Conservation (phyloP, 2,888 invertebrate genomes). For the Euzophera pinguis region DNA sequence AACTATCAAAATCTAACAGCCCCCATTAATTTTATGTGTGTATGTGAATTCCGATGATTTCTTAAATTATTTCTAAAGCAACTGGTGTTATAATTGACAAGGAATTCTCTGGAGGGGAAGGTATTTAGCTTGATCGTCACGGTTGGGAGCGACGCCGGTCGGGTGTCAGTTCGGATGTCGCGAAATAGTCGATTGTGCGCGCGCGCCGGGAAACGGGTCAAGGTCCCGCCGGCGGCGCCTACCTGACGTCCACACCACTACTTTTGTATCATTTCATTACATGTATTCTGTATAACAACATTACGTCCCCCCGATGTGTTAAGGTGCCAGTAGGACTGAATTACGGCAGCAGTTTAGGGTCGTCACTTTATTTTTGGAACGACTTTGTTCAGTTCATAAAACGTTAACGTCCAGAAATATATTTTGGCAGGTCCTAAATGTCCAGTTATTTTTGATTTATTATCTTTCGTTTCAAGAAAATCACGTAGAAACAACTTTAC, state of each 20-base stretch:
- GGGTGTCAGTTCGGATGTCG: constrained; percentile 56
- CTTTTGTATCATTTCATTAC: constrained; percentile 33
- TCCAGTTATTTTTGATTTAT: background rate
- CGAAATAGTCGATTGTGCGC: constrained; percentile 64
- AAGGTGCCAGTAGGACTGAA: constrained; percentile 11
- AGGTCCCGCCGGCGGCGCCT: constrained; percentile 61
- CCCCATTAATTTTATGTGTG: no score
- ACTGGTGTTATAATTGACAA: no score
- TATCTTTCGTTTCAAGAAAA: constrained; percentile 23
- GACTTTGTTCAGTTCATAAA: background rate
- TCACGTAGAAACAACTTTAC: constrained; percentile 12
- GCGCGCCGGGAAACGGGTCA: constrained; percentile 58
- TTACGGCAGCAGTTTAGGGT: background rate
- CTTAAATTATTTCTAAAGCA: no score
- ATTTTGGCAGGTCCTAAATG: background rate
- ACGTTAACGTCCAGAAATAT: background rate
- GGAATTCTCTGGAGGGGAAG: background rate
- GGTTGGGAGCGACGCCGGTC: constrained; percentile 18
- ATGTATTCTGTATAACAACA: constrained; percentile 14
- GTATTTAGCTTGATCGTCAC: background rate
- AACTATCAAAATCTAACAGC: no score
- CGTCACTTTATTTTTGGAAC: background rate
- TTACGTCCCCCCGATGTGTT: constrained; percentile 6
- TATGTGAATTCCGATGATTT: no score
- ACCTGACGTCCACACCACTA: constrained; percentile 50